These are phyloP conservation scores for Tanytarsus gracilentus DNA, from an alignment of 2,888 invertebrate genomes.

Conservation along the genomic window DNA sequence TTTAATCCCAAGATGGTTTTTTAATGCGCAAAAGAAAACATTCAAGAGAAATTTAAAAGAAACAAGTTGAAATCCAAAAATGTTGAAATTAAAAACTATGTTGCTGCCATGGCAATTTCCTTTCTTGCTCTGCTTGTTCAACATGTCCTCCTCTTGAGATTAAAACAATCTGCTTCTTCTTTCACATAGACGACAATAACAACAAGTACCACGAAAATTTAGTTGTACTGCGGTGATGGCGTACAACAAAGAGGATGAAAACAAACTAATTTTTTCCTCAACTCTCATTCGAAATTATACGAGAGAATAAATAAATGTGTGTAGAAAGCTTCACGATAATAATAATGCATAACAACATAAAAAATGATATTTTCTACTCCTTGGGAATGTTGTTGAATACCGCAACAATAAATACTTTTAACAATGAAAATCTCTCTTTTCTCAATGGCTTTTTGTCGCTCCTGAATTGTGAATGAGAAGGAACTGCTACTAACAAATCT, in stretches of 20 bases:
- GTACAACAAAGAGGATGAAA: not conserved
- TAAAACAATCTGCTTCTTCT: constrained; percentile 17
- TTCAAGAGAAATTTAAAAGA: too few relatives aligned
- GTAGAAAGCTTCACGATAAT: constrained; percentile 1
- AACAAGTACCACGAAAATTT: too few relatives aligned
- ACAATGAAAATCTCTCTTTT: constrained; percentile 8
- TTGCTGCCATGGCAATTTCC: too few relatives aligned
- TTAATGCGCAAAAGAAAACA: too few relatives aligned
- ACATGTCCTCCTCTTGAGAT: constrained; percentile 1
- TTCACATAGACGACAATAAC: too few relatives aligned
- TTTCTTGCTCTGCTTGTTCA: too few relatives aligned
- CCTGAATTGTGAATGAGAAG: not conserved
- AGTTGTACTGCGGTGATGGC: not conserved
- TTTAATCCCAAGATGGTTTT: too few relatives aligned
- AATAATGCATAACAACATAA: constrained; percentile 25
- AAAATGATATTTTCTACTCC: constrained; percentile 15
- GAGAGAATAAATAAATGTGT: not conserved
- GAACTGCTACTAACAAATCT: too few relatives aligned
- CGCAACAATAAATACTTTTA: constrained; percentile 10
- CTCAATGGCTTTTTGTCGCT: not conserved
- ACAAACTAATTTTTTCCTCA: constrained; percentile 17
- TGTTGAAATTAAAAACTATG: too few relatives aligned
- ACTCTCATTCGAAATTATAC: not conserved
- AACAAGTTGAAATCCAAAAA: too few relatives aligned
- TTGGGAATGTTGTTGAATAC: not conserved